Evolutionary conservation across 2,797 vertebrate species (phyloP).

Genomic region (Discoglossus pictus): DNA sequence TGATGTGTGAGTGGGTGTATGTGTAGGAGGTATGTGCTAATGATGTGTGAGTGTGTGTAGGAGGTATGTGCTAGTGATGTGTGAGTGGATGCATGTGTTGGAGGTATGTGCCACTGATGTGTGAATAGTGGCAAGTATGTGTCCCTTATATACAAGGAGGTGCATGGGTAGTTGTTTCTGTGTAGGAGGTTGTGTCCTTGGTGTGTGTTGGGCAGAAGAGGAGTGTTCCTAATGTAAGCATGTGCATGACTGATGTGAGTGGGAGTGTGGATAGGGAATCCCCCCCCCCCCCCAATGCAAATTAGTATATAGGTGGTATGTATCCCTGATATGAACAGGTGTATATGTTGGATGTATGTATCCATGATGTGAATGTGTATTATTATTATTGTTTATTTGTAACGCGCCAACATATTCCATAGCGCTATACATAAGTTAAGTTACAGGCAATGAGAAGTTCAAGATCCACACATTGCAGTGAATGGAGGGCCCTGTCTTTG

Average conservation of each 20-base stretch:
- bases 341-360: background rate
- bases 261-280: too few species aligned
- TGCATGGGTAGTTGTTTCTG: background rate
- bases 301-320: background rate
- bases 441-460: too few species aligned
- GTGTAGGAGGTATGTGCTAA: background rate
- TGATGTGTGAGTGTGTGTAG: background rate
- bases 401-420: too few species aligned
- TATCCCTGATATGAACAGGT: background rate
- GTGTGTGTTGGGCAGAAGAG: too few species aligned
- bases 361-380: background rate
- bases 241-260: too few species aligned
- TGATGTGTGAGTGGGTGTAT: background rate
- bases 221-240: too few species aligned
- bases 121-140: background rate
- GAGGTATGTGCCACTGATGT: background rate
- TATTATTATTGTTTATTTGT: too few species aligned
- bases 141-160: background rate
- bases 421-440: too few species aligned
- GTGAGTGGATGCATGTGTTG: background rate
- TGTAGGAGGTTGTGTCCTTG: too few species aligned
- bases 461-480: too few species aligned
- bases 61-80: background rate
- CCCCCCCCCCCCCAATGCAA: too few species aligned
- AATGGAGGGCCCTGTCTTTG: too few species aligned